Evolutionary conservation across 2,888 invertebrate genomes (phyloP).

Genomic region (Ochropacha duplaris): DNA sequence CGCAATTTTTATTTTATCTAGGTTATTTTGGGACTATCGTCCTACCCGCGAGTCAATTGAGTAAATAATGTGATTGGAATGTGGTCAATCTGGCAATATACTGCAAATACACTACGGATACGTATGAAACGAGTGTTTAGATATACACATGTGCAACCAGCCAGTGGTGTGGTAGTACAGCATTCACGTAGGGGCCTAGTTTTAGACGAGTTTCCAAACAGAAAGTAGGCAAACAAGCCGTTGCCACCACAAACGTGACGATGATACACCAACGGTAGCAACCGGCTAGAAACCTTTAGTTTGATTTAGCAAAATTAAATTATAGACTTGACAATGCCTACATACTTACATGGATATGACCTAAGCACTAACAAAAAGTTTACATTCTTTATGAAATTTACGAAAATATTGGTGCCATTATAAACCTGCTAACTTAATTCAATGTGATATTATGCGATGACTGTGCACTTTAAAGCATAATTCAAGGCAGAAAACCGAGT

Average conservation of each 20-base stretch:
- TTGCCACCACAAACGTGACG: slow-evolving; percentile 42
- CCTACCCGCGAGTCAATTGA: no score
- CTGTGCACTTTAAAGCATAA: neutral
- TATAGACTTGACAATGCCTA: neutral
- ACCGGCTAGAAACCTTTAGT: slow-evolving; percentile 14
- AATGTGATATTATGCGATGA: neutral
- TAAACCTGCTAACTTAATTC: neutral
- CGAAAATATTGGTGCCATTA: no score
- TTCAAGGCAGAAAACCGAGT: neutral
- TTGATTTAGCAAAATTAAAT: neutral
- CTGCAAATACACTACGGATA: slow-evolving; percentile 30
- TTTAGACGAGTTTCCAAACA: slow-evolving; percentile 75
- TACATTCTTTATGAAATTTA: neutral
- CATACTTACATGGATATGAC: neutral
- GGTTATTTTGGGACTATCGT: no score
- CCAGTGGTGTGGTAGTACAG: slow-evolving; percentile 36
- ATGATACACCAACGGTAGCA: slow-evolving; percentile 37
- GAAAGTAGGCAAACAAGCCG: slow-evolving; percentile 73
- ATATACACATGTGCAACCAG: slow-evolving; percentile 38
- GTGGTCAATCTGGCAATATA: slow-evolving; percentile 24
- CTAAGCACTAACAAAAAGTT: neutral
- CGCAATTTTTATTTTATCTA: no score
- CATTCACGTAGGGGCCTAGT: slow-evolving; percentile 64
- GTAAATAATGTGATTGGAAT: slow-evolving; percentile 12
- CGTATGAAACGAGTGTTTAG: slow-evolving; percentile 61